Percentiles rank a stretch among this genome's conserved stretches.
Evolutionary conservation across 2,888 invertebrate genomes (phyloP).

Genomic region (Diplolepis rosae): DNA sequence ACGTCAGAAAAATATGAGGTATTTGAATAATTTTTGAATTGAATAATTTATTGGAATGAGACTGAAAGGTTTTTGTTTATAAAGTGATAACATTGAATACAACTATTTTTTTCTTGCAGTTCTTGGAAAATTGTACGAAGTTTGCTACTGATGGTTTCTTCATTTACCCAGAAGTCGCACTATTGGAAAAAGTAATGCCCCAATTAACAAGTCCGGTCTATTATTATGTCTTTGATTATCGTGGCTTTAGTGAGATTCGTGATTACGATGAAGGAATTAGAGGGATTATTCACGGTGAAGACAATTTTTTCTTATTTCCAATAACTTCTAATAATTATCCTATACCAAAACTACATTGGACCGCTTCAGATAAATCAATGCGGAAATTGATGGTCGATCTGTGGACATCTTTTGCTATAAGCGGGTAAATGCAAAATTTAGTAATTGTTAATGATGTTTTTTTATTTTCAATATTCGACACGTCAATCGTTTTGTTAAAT

Average conservation of each 20-base stretch:
- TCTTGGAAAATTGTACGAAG: not conserved
- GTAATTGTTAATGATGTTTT: not conserved
- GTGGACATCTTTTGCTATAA: constrained; percentile 14
- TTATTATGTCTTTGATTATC: constrained; percentile 11
- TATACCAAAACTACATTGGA: not conserved
- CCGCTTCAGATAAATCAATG: not conserved
- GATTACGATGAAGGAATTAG: not conserved
- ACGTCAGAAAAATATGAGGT: not conserved
- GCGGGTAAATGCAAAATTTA: not conserved
- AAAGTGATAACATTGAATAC: not conserved
- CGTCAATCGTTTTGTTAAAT: too few species aligned
- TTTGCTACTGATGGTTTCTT: not conserved
- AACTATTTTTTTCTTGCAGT: not conserved
- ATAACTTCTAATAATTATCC: not conserved
- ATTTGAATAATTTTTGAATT: not conserved
- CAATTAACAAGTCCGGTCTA: not conserved
- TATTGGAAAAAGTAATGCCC: not conserved
- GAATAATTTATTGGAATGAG: too few species aligned
- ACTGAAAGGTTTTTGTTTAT: not conserved
- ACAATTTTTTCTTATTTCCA: not conserved
- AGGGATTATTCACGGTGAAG: not conserved
- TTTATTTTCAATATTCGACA: not conserved
- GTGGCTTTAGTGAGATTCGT: not conserved
- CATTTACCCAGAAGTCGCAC: not conserved
- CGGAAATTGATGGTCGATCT: constrained; percentile 7